Conservation (phyloP, 2,113 vertebrate genomes). For the Monopterus albus region DNA sequence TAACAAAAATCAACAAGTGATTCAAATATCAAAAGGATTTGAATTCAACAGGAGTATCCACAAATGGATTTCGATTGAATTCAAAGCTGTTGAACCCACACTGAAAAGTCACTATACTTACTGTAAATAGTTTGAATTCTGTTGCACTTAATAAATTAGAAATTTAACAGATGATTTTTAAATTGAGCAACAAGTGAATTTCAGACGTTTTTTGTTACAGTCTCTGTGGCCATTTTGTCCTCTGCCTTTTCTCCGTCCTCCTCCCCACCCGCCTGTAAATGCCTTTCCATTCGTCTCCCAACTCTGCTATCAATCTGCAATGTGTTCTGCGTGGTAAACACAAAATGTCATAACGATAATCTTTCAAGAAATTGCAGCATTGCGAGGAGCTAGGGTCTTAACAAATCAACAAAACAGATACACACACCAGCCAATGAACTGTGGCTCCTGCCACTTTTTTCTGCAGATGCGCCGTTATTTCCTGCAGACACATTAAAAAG, state of each 20-base stretch:
- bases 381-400: conserved; percentile 16
- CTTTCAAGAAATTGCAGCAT: conserved; percentile 45
- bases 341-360: conserved; percentile 63
- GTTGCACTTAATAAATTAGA: background rate
- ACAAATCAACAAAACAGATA: conserved; percentile 36
- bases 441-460: conserved; percentile 8
- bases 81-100: too few relatives aligned
- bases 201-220: conserved; percentile 23
- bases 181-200: background rate
- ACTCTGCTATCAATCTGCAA: conserved; percentile 22
- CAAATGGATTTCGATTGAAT: too few relatives aligned
- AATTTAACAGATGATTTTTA: too few relatives aligned
- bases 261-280: conserved; percentile 34
- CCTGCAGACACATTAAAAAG: conserved; percentile 13
- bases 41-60: background rate
- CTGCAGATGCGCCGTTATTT: conserved; percentile 30
- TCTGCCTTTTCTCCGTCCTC: background rate
- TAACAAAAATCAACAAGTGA: background rate
- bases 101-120: background rate
- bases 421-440: conserved; percentile 22
- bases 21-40: background rate
- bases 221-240: background rate
- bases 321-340: conserved; percentile 27
- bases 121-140: background rate
- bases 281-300: conserved; percentile 32